These are phyloP conservation scores for Yponomeuta plumbellus DNA, from an alignment of 2,888 invertebrate genomes.

Conservation along the genomic window DNA sequence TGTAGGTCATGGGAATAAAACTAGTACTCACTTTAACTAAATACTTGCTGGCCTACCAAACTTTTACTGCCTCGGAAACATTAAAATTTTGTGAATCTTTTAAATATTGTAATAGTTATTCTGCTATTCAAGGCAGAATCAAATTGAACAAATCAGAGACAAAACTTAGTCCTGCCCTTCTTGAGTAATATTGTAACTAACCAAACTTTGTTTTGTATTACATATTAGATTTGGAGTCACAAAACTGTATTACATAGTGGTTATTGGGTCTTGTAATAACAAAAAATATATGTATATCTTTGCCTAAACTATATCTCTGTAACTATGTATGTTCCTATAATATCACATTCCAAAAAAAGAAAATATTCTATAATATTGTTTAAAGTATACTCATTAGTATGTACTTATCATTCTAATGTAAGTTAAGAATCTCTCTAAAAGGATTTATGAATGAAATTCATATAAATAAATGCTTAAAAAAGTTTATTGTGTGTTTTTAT, in stretches of 20 bases:
- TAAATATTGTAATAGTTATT: no score
- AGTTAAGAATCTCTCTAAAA: constrained; percentile 2
- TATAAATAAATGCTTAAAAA: constrained; percentile 65
- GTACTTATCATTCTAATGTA: background rate
- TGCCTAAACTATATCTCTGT: background rate
- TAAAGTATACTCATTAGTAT: background rate
- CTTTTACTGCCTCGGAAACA: no score
- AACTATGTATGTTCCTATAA: background rate
- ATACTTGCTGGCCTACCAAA: background rate
- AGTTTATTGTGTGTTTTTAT: constrained; percentile 45
- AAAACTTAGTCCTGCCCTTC: no score
- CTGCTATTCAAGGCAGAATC: no score
- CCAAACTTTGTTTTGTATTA: no score
- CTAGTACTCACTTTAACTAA: background rate
- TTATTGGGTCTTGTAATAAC: constrained; percentile 14
- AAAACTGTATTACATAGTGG: background rate
- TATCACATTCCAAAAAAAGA: constrained; percentile 12
- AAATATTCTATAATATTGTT: constrained; percentile 4
- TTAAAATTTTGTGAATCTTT: no score
- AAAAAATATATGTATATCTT: background rate
- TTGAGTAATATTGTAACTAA: no score
- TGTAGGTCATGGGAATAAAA: background rate
- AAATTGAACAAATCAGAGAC: no score
- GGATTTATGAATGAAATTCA: constrained; percentile 70
- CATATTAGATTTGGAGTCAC: background rate